Base-by-base conservation (phyloP, 2,113 vertebrate genomes). In the Orycteropus afer region DNA sequence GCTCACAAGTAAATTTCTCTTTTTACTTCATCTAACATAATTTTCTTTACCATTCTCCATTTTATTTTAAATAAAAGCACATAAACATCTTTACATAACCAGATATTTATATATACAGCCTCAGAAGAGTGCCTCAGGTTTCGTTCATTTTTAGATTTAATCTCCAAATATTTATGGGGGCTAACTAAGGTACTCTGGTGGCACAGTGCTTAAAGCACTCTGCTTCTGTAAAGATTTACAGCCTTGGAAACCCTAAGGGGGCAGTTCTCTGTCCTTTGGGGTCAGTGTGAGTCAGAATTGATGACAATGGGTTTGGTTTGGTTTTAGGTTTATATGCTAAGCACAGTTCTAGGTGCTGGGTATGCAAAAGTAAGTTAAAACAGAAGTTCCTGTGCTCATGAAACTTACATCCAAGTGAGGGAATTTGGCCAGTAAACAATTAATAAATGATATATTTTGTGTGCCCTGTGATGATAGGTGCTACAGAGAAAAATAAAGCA, bases 41-140 rank as follows among this genome's bases (percentile, higher is more conserved):
- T 71, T 86, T 90, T 86, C 42, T 93, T 93, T 83, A 63, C 29
- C n/a, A 42, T 73, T 93, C 47, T 34, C 49, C 73, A 82, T 69
- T 45, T 76, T 80, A 59, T n/a, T 81, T 92, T 93, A 59, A 80
- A 76, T 61, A 67, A 86, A 89, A 89, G 40, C 47, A 80, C 47
- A 55, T 34, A 42, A 45, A 67, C 74, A 74, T 40, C 65, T 42
- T 88, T 40, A 73, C 27, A 32, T 85, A 80, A 65, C 55, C 80
- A 65, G 3, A 40, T 63, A 22, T 90, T 93, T 80, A 20, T 80
- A 74, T 59, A 57, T 59, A 40, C 3, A 87, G 42, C 37, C 25
- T 87, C 8, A 4, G 18, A 47, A 83, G 59, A 77, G 51, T 61
- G 1, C 37, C 45, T 79, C 5, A 40, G 34, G 73, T 73, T 94